Base-by-base conservation (phyloP, 2,113 vertebrate species). In the Octodon degus region DNA sequence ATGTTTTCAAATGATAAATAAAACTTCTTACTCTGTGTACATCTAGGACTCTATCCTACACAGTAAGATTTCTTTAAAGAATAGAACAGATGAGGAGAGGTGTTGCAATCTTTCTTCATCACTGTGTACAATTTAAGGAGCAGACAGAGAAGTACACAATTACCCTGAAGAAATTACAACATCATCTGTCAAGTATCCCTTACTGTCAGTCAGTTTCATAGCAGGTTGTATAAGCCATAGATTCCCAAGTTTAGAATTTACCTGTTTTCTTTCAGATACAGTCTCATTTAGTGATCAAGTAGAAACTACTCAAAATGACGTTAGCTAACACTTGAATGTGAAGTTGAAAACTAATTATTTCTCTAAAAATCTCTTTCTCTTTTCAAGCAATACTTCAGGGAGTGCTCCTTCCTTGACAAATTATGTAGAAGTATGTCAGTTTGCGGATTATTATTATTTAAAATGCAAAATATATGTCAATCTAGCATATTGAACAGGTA, bases 191-290 rank as follows among this genome's bases (percentile, higher is more conserved):
- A 91, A 4, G 25, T 93, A 34, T 86, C 40, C 68, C 55, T 93
- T 79, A 27, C 85, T 74, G 30, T 53, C 50, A 20, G 2, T 27
- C 17, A 96, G 94, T 50, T 65, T 87, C 10, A 25, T 60, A 43
- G 43, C 20, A 53, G 9, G 27, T 87, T 30, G 7, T 20, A 6
- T 58, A 84, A 11, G 22, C 7, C 27, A 43, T 24, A 14, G 7
- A 90, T 76, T 70, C 90, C n/a, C 37, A 68, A 47, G 27, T 67
- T 81, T 70, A 37, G 30, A 79, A 72, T 95, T 93, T 87, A 58
- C 55, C 62, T 84, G 24, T 53, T 90, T 96, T 24, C 86, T 37
- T 62, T 80, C n/a, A 80, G 94, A 37, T 85, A 60, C 11, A 82
- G 30, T 79, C 14, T 95, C 62, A 74, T 53, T 81, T 74, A 92